These are phyloP conservation scores for Siniperca knerii DNA, from an alignment of 2,113 vertebrate genomes.

Conservation along the genomic window DNA sequence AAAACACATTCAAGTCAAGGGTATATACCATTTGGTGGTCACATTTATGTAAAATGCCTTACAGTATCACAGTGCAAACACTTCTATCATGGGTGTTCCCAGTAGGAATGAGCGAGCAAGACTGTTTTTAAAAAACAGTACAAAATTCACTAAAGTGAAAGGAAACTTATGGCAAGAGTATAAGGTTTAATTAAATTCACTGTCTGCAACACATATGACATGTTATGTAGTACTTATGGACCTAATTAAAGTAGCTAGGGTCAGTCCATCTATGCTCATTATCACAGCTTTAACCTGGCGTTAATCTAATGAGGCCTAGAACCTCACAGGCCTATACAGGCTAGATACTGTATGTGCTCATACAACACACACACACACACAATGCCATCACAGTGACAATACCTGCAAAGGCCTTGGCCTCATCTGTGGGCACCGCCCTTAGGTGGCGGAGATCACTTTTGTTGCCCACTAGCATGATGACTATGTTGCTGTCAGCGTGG, in stretches of 20 bases:
- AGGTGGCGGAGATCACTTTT: constrained; percentile 89
- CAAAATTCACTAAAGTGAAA: background rate
- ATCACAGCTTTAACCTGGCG: constrained; percentile 4
- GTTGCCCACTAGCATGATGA: constrained; percentile 93
- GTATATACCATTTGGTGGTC: background rate
- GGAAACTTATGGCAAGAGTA: background rate
- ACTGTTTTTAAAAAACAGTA: background rate
- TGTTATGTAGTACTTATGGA: background rate
- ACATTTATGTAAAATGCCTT: background rate
- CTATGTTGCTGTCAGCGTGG: constrained; percentile 90
- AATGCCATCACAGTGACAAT: background rate
- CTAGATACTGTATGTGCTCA: background rate
- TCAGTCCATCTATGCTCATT: background rate
- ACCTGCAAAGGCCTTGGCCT: constrained; percentile 89
- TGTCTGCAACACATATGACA: background rate
- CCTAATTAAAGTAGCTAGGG: background rate
- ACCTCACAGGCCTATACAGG: background rate
- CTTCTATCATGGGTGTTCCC: constrained; percentile 15
- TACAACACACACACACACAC: background rate
- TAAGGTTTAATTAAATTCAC: background rate
- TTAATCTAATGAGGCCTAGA: constrained; percentile 1
- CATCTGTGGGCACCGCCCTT: constrained; percentile 87
- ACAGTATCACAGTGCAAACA: constrained; percentile 31
- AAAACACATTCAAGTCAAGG: constrained; percentile 3
- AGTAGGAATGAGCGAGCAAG: background rate